Evolutionary conservation across 2,797 vertebrate species (phyloP).

Genomic region (Trematocara caparti): DNA sequence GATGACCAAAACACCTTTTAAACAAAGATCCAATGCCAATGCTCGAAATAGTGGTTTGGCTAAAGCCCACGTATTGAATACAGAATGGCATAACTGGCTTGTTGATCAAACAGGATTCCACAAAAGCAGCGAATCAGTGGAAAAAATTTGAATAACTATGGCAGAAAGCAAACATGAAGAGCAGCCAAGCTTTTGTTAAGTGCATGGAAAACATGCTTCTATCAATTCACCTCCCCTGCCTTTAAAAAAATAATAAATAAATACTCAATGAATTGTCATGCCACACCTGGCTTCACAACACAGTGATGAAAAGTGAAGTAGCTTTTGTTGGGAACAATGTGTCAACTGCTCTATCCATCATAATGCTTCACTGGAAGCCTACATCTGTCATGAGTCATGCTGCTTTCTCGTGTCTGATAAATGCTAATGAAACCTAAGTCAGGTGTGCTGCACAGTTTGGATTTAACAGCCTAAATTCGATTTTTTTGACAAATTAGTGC

Average conservation of each 20-base stretch:
- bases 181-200: conserved; percentile 11
- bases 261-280: conserved; percentile 29
- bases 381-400: conserved; percentile 28
- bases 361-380: neutral
- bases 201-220: neutral
- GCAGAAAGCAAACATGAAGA: conserved; percentile 23
- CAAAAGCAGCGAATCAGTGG: conserved; percentile 10
- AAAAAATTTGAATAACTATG: conserved; percentile 28
- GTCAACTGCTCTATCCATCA: conserved; percentile 34
- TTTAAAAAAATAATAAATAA: neutral
- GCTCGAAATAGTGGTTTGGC: conserved; percentile 10
- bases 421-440: conserved; percentile 43
- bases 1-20: conserved; percentile 11
- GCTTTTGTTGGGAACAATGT: conserved; percentile 26
- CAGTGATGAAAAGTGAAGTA: conserved; percentile 19
- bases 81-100: neutral
- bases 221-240: conserved; percentile 2
- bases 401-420: conserved; percentile 10
- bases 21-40: conserved; percentile 3
- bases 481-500: neutral
- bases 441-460: conserved; percentile 38
- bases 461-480: neutral
- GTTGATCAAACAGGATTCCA: neutral
- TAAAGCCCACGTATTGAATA: conserved; percentile 23
- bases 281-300: conserved; percentile 29